Evolutionary conservation across 2,888 invertebrate genomes (phyloP).

Genomic region (Andrena marginata): DNA sequence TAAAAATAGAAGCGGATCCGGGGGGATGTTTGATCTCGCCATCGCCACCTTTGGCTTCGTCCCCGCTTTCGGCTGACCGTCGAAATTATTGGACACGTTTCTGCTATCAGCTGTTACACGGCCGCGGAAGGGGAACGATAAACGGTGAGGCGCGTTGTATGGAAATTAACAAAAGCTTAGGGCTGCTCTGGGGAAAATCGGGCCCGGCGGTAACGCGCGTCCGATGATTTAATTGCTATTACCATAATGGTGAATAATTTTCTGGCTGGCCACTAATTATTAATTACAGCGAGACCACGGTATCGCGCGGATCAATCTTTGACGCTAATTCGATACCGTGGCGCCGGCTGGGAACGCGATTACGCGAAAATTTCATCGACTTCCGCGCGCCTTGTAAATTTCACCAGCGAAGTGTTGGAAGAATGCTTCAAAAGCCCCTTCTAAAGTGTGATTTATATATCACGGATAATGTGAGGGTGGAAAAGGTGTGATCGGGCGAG

Average conservation of each 20-base stretch:
- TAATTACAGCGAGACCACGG: constrained; percentile 35
- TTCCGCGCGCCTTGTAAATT: background rate
- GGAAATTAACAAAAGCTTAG: constrained; percentile 51
- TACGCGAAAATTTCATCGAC: background rate
- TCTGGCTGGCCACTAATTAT: constrained; percentile 47
- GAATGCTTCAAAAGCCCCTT: background rate
- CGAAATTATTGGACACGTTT: background rate
- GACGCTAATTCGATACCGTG: background rate
- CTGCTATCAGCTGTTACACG: background rate
- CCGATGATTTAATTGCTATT: constrained; percentile 54
- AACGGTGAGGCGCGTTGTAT: background rate
- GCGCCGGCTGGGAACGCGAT: background rate
- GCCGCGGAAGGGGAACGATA: background rate
- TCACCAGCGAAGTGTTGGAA: background rate
- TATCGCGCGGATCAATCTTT: constrained; percentile 28
- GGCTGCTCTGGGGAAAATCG: constrained; percentile 50
- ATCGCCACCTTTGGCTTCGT: background rate
- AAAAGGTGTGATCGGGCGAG: background rate
- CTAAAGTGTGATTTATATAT: background rate
- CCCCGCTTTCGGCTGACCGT: background rate
- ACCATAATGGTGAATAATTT: constrained; percentile 50
- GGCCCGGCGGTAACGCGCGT: constrained; percentile 17
- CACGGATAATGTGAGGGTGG: background rate
- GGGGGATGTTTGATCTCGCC: background rate
- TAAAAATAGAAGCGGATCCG: background rate